Percentiles rank a stretch among this genome's conserved stretches.
Evolutionary conservation across 2,113 vertebrate species (phyloP).

Genomic region (Psettodes erumei): DNA sequence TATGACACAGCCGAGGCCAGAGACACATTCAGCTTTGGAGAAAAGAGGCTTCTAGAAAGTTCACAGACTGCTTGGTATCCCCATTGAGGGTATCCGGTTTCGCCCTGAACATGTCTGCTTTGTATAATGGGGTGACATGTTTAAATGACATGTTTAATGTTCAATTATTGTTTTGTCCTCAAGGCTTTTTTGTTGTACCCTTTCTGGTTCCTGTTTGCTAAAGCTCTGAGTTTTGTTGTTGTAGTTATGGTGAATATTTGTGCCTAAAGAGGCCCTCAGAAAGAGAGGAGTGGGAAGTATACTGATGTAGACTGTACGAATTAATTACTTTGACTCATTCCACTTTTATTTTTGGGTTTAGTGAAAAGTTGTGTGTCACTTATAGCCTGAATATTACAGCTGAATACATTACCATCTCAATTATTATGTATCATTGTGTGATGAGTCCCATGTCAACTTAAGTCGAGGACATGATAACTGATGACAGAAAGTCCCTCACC

Average conservation of each 20-base stretch:
- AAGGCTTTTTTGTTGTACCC: conserved; percentile 2
- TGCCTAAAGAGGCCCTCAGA: not conserved
- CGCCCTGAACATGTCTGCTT: conserved; percentile 27
- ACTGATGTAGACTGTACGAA: not conserved
- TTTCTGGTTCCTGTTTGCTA: conserved; percentile 38
- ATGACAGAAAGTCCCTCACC: not conserved
- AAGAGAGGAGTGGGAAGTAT: not conserved
- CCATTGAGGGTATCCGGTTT: conserved; percentile 14
- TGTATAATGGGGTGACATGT: conserved; percentile 16
- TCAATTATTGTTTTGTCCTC: conserved; percentile 33
- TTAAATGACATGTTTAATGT: conserved; percentile 41
- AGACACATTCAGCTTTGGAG: conserved; percentile 7
- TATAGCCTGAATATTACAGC: not conserved
- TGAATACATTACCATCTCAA: not conserved
- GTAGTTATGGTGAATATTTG: not conserved
- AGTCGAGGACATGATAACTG: not conserved
- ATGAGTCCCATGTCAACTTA: not conserved
- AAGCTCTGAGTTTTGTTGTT: not conserved
- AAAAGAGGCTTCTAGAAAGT: conserved; percentile 10
- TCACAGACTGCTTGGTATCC: conserved; percentile 17
- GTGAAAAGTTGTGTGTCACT: not conserved
- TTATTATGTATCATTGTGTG: not conserved
- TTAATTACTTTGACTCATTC: not conserved
- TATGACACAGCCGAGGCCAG: conserved; percentile 16
- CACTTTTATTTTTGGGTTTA: not conserved